Base-by-base conservation (phyloP, 2,113 vertebrate species). In the Redunca redunca region DNA sequence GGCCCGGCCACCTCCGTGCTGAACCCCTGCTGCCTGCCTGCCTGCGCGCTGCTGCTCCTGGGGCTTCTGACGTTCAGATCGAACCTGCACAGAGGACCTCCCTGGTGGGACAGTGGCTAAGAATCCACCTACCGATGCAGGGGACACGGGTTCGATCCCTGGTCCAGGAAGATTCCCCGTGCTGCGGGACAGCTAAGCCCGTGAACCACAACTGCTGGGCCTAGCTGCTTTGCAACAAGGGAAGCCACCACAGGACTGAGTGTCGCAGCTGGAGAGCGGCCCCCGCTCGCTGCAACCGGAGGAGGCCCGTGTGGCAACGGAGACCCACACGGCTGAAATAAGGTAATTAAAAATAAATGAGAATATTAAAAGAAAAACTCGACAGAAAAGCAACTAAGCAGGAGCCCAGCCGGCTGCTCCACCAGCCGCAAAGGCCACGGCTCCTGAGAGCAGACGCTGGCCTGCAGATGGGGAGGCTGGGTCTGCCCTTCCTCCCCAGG, bases 381-480 rank as follows among this genome's bases (percentile, higher is more conserved):
- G 55, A 40, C 23, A 60, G 92, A 57, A 50, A 52, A 86, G 89
- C 4, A 4, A n/a, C 48, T n/a, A 10, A 8, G 50, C 50, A 48
- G 74, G 48, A 57, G 40, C 58, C 55, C 6, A 25, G 48, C 0
- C 19, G 26, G 53, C 1, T 21, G 13, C 78, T 89, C 28, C 52
- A 67, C 43, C 43, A 30, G n/a, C 60, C 43, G 7, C 67, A 33
- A n/a, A 57, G 36, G 21, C 58, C 17, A 7, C 6, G 7, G 26
- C 28, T 91, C 77, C 71, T 7, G 55, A 82, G 30, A 88, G 30
- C 52, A 40, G 64, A 78, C 5, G 19, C 28, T 23, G 19, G 15
- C 33, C 12, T 26, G 26, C 30, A 33, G 82, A 6, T 1, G 0
- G 40, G 43, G 43, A 46, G 8, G 64, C 12, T 0, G 1, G 48